phyloP scores from a whole-genome alignment of 2,113 vertebrate species.

The Notechis scutatus region DNA sequence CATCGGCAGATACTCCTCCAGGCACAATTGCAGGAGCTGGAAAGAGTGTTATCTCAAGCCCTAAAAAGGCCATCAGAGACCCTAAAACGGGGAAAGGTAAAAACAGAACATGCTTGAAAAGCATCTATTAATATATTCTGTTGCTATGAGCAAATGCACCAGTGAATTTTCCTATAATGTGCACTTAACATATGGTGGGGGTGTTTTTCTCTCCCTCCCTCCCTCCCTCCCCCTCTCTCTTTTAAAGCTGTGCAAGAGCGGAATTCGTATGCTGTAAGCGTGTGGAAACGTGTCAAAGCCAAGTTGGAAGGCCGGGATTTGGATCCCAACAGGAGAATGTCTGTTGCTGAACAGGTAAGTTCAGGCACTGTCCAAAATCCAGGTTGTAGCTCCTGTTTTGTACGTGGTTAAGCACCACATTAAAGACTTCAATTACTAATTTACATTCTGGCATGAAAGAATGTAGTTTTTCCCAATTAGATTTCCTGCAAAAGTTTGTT shows the following conservation, averaged over 20 bases:
- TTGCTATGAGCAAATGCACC: not conserved
- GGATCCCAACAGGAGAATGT: slow-evolving; percentile 96
- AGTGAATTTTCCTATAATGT: not conserved
- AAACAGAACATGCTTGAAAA: not conserved
- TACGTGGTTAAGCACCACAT: not conserved
- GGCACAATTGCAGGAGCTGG: slow-evolving; percentile 80
- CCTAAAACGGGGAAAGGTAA: slow-evolving; percentile 98
- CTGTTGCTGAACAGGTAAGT: slow-evolving; percentile 92
- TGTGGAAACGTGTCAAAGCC: slow-evolving; percentile 99
- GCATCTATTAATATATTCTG: not conserved
- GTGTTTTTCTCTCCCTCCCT: not conserved
- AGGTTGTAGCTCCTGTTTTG: not conserved
- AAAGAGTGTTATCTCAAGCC: slow-evolving; percentile 90
- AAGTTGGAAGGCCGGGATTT: slow-evolving; percentile 97
- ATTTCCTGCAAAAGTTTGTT: not conserved
- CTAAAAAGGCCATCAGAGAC: slow-evolving; percentile 93
- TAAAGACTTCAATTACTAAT: not conserved
- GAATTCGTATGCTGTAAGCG: slow-evolving; percentile 97
- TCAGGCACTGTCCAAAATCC: not conserved
- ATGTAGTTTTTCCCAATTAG: not conserved
- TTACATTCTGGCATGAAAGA: not conserved
- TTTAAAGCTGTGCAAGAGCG: slow-evolving; percentile 92
- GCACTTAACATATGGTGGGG: not conserved
- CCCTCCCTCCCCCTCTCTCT: slow-evolving; percentile 24
- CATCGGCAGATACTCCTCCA: slow-evolving; percentile 92